Evolutionary conservation across 92 coral and sea anemone species (phyloP), one percentile per base, ranked within the genome.

Genomic region (Epizoanthus illoricatus): DNA sequence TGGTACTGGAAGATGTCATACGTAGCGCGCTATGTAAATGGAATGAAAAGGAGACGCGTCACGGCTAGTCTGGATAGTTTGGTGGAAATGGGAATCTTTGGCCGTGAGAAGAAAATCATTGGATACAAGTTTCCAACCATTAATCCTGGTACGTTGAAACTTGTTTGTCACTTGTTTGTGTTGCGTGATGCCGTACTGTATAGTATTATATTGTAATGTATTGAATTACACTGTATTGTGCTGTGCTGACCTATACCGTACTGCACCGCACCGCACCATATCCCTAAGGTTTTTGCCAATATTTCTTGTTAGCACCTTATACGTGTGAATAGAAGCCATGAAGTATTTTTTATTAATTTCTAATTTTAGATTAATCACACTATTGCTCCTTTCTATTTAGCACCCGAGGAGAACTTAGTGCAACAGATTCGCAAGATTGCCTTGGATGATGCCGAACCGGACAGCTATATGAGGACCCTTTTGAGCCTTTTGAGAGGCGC

Each of bases 51-150:
- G 55, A 76, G 0, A 61, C 54, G 69, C 7, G 59, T 20, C n/a
- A 76, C 81, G 11, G 71, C 59, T 13, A 61, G 81, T 60, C 59
- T 76, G 59, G 70, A 62, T 18, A 76, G 81, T 19, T 62, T 76
- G 81, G 70, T 76, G 24, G 71, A 62, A 60, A 61, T 76, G 69
- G 81, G 81, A 61, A 62, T 76, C 42, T 60, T 76, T 42, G 71
- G 60, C 8, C 70, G 70, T 15, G 8, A 74, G 55, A 41, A 62
- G 42, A 76, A 76, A 5, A 60, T 33, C 7, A n/a, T 76, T 61
- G 81, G 81, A 0, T 41, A 41, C 45, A 76, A 76, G 59, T 76
- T 39, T 28, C 81, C 81, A 8, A 76, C 81, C 9, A 4, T 62
- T n/a, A 76, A 76, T 39, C n/a, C 81, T 40, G 81, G 81, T 39